A percentile compares a stretch with the other conserved stretches of the same genome.
Conservation (phyloP, 2,797 vertebrate species). For the Paratrypauchen microcephalus region DNA sequence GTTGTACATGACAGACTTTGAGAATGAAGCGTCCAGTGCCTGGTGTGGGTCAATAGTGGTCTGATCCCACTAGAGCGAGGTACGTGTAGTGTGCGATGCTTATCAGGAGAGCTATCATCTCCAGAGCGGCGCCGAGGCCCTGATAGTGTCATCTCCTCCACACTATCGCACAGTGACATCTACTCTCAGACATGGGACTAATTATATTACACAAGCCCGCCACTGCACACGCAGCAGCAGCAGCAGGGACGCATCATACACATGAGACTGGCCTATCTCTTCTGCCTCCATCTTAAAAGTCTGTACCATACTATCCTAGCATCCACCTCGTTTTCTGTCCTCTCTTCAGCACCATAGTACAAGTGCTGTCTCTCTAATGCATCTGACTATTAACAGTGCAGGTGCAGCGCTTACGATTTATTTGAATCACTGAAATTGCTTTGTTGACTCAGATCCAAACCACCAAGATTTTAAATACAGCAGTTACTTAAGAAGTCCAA, state of each 20-base stretch:
- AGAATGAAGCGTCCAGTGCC: slow-evolving; percentile 50
- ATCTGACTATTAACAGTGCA: slow-evolving; percentile 63
- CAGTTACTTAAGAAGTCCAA: slow-evolving; percentile 28
- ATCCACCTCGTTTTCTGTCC: slow-evolving; percentile 12
- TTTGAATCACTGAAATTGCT: slow-evolving; percentile 70
- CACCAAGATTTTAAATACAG: slow-evolving; percentile 45
- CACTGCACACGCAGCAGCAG: slow-evolving; percentile 67
- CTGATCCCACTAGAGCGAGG: slow-evolving; percentile 69
- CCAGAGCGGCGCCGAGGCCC: slow-evolving; percentile 57
- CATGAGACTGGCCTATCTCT: slow-evolving; percentile 13
- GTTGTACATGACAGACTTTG: slow-evolving; percentile 38
- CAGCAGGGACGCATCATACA: slow-evolving; percentile 74
- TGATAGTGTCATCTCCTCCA: slow-evolving; percentile 73
- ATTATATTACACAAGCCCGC: slow-evolving; percentile 78
- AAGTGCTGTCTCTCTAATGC: slow-evolving; percentile 50
- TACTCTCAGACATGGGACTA: slow-evolving; percentile 75
- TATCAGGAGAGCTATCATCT: slow-evolving; percentile 79
- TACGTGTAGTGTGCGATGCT: slow-evolving; percentile 78
- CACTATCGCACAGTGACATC: slow-evolving; percentile 74
- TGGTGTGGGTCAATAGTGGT: slow-evolving; percentile 77
- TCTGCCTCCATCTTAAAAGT: neutral
- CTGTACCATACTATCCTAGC: slow-evolving; percentile 4
- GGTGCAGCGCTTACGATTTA: slow-evolving; percentile 66
- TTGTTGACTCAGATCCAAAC: slow-evolving; percentile 61
- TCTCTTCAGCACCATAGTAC: slow-evolving; percentile 20